These are phyloP conservation scores for Eilema caniola DNA, from an alignment of 2,888 invertebrate genomes.

Conservation along the genomic window DNA sequence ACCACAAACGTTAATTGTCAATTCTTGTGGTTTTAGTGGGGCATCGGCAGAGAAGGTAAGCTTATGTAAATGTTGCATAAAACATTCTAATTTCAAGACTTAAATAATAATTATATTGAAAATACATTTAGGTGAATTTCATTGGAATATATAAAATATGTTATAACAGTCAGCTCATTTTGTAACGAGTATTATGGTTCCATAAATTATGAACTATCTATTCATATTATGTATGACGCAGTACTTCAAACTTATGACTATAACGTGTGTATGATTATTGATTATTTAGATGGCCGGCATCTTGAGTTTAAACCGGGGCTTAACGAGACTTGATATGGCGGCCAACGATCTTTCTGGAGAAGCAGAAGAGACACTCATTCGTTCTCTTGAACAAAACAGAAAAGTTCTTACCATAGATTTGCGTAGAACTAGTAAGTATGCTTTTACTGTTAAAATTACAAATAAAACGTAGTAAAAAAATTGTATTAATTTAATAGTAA, in stretches of 20 bases:
- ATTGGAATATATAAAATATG: no score
- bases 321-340: constrained; percentile 86
- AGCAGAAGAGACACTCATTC: constrained; percentile 80
- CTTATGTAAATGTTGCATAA: background rate
- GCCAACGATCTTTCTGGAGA: constrained; percentile 87
- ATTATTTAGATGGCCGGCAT: constrained; percentile 81
- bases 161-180: constrained; percentile 11
- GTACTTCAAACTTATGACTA: constrained; percentile 19
- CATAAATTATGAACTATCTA: background rate
- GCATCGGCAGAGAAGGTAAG: constrained; percentile 81
- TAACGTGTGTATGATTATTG: constrained; percentile 30
- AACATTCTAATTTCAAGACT: background rate
- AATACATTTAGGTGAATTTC: no score
- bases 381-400: constrained; percentile 73
- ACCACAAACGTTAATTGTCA: constrained; percentile 85
- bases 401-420: constrained; percentile 74
- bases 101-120: no score
- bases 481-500: no score
- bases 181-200: constrained; percentile 23
- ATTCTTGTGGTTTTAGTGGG: constrained; percentile 85
- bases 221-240: background rate
- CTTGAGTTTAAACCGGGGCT: constrained; percentile 82
- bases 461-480: no score
- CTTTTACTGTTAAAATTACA: no score
- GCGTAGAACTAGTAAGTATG: constrained; percentile 75